A percentile compares a stretch with the other conserved stretches of the same genome.
These are phyloP conservation scores for Enteromius fasciolatus DNA, from an alignment of 2,797 vertebrate genomes.

Conservation along the genomic window DNA sequence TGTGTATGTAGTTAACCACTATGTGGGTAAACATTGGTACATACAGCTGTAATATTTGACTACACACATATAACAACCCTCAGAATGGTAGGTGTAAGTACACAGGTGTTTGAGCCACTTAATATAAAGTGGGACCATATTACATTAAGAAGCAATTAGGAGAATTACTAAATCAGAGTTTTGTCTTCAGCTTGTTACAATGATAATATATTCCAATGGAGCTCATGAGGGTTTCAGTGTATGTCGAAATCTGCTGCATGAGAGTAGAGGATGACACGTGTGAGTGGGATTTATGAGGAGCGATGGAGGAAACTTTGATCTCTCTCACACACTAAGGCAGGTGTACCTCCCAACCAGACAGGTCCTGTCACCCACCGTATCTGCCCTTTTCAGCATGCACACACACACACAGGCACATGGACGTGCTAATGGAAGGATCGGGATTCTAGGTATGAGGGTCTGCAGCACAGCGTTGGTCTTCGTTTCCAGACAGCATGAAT, in stretches of 20 bases:
- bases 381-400: slow-evolving; percentile 44
- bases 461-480: slow-evolving; percentile 23
- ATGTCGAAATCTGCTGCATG: slow-evolving; percentile 47
- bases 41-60: too few relatives aligned
- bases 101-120: too few relatives aligned
- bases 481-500: slow-evolving; percentile 40
- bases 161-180: neutral
- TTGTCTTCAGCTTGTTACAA: neutral
- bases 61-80: too few relatives aligned
- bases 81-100: too few relatives aligned
- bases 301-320: slow-evolving; percentile 61
- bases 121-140: too few relatives aligned
- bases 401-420: slow-evolving; percentile 21
- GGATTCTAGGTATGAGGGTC: slow-evolving; percentile 25
- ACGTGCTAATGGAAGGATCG: slow-evolving; percentile 41
- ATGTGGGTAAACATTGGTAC: too few relatives aligned
- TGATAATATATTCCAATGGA: slow-evolving; percentile 41
- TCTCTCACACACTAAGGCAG: slow-evolving; percentile 53
- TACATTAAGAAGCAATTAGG: neutral
- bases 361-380: slow-evolving; percentile 57
- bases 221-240: slow-evolving; percentile 51
- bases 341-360: slow-evolving; percentile 62
- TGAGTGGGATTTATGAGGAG: slow-evolving; percentile 55
- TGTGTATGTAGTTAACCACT: too few relatives aligned
- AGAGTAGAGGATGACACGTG: slow-evolving; percentile 49